A percentile compares a stretch with the other conserved stretches of the same genome.
Conservation (phyloP, 2,113 vertebrate species). For the Calcarius ornatus region DNA sequence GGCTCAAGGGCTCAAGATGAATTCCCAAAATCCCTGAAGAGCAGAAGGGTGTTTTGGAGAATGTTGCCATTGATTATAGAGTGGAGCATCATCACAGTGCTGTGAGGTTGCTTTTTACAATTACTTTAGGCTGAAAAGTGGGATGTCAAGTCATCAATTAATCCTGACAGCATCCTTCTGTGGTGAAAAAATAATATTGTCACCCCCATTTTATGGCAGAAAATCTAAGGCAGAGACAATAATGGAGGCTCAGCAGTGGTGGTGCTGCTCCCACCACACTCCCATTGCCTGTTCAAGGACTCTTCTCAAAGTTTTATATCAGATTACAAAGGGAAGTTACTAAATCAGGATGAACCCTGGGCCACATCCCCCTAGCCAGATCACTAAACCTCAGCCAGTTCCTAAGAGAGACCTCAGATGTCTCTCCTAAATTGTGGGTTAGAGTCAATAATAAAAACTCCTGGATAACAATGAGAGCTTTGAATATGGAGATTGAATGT, state of each 20-base stretch:
- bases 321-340: background rate
- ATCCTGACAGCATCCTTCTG: slow-evolving; percentile 59
- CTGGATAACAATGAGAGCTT: background rate
- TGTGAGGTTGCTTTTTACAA: background rate
- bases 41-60: background rate
- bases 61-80: background rate
- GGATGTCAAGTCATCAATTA: slow-evolving; percentile 53
- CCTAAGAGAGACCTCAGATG: background rate
- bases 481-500: background rate
- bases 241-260: background rate
- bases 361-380: background rate
- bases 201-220: slow-evolving; percentile 22
- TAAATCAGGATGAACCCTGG: background rate
- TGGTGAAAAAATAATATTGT: slow-evolving; percentile 42
- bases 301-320: background rate
- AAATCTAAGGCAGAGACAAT: background rate
- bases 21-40: background rate
- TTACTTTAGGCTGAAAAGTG: slow-evolving; percentile 25
- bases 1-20: background rate
- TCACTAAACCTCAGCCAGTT: background rate
- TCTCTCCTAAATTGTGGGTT: background rate
- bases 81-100: background rate
- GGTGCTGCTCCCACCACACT: background rate
- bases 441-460: background rate
- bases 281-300: background rate